Percentiles rank a stretch among this genome's conserved stretches.
Evolutionary conservation across 2,797 vertebrate species (phyloP).

Genomic region (Paratrypauchen microcephalus): DNA sequence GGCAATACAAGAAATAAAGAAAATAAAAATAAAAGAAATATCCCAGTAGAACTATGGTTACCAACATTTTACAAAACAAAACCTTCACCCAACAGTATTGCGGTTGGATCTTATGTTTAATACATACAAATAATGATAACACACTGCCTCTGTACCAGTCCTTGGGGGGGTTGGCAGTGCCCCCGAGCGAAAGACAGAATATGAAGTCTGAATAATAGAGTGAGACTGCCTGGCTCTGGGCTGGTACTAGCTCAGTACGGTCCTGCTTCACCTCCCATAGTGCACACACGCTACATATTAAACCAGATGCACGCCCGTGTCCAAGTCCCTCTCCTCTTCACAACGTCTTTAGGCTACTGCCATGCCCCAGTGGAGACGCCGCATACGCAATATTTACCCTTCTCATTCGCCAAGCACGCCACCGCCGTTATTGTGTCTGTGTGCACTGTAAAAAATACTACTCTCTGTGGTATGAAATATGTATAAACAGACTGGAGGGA

Average conservation of each 20-base stretch:
- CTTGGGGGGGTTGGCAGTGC: slow-evolving; percentile 34
- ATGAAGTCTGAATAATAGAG: slow-evolving; percentile 75
- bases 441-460: slow-evolving; percentile 26
- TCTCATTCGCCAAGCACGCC: slow-evolving; percentile 50
- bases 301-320: slow-evolving; percentile 64
- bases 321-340: slow-evolving; percentile 38
- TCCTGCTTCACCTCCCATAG: slow-evolving; percentile 75
- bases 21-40: background rate
- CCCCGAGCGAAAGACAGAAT: slow-evolving; percentile 66
- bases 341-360: slow-evolving; percentile 64
- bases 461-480: slow-evolving; percentile 38
- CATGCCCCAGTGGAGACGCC: slow-evolving; percentile 59
- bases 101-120: slow-evolving; percentile 45
- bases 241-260: slow-evolving; percentile 53
- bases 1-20: background rate
- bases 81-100: slow-evolving; percentile 14
- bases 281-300: slow-evolving; percentile 75
- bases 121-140: slow-evolving; percentile 43
- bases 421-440: slow-evolving; percentile 50
- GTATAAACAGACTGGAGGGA: slow-evolving; percentile 19
- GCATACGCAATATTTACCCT: slow-evolving; percentile 68
- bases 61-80: slow-evolving; percentile 1
- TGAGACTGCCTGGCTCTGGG: slow-evolving; percentile 42
- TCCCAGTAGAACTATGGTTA: background rate
- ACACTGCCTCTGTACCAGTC: slow-evolving; percentile 15